Base-by-base conservation (phyloP, 2,113 vertebrate genomes). In the Heterochromis multidens region DNA sequence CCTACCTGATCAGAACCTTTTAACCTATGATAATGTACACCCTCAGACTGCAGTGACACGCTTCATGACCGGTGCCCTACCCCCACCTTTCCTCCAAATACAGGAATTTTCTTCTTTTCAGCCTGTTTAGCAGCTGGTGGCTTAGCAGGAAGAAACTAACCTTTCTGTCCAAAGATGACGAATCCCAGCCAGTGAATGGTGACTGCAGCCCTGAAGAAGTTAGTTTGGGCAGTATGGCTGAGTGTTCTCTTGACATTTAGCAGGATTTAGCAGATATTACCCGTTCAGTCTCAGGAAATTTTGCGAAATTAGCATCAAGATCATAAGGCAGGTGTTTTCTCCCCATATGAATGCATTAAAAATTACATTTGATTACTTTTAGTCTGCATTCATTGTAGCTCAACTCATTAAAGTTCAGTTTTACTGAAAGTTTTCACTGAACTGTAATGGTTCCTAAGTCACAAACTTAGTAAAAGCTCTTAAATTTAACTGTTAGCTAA, bases 301-400 rank as follows among this genome's bases (percentile, higher is more conserved):
- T 89, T 77, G 72, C 87, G 78, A 84, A 86, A 84, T 83, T 2
- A 72, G 77, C 60, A 54, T 58, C 5, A 13, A 25, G 65, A 49
- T 49, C 25, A 49, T 19, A 27, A 29, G 65, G 6, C 5, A 0
- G 37, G 9, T 4, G 5, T 21, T 49, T 9, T 46, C 23, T 27
- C n/a, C n/a, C 37, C 37, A 27, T 58, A 1, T 31, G 29, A 77
- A 70, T 58, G 70, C 43, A 27, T 59, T 14, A 21, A 52, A 74
- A 49, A 70, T 6, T 4, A 43, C 23, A 3, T 70, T 70, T 0
- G 14, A 67, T 43, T 25, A 13, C 46, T 27, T 62, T 62, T 33
- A 35, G 33, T 6, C 33, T 6, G 33, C 33, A 35, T 5, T 35
- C 33, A 35, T 4, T 35, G 6, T 6, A 11, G 4, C 4, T 43